Percentiles rank a stretch among this genome's conserved stretches.
Conservation (phyloP, 1,140 invertebrate species). For the Triops cancriformis region DNA sequence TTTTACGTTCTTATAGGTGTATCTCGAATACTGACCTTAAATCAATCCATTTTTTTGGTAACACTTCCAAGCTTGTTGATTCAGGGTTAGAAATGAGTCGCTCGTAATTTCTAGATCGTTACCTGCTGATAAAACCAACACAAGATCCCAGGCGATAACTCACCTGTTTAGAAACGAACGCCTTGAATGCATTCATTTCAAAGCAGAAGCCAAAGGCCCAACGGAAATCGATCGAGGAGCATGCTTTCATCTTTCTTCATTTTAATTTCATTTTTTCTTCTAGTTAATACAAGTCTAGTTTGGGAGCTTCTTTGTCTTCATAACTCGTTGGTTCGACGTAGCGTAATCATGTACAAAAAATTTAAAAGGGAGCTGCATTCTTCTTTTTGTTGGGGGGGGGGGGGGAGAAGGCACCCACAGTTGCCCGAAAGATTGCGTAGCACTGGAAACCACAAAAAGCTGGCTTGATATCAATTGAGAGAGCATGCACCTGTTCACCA, state of each 20-base stretch:
- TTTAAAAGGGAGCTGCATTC: background rate
- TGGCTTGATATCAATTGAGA: constrained; percentile 14
- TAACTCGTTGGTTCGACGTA: background rate
- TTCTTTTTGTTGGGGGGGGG: background rate
- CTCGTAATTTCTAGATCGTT: background rate
- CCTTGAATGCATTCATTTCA: background rate
- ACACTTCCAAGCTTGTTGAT: too few species aligned
- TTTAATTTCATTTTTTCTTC: background rate
- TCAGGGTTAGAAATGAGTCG: too few species aligned
- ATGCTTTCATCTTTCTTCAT: background rate
- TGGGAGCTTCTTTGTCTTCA: background rate
- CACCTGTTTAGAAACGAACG: background rate
- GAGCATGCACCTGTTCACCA: background rate
- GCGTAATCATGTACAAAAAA: background rate
- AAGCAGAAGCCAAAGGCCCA: background rate
- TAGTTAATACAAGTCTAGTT: background rate
- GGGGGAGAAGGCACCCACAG: background rate
- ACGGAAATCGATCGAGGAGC: background rate
- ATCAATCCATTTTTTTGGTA: too few species aligned
- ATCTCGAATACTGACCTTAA: too few species aligned
- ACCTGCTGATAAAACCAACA: background rate
- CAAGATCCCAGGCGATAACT: background rate
- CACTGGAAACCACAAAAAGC: background rate
- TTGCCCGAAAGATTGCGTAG: background rate
- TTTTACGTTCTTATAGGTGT: too few species aligned